phyloP scores from a whole-genome alignment of 2,888 invertebrate species.

The Acrocera orbiculus region DNA sequence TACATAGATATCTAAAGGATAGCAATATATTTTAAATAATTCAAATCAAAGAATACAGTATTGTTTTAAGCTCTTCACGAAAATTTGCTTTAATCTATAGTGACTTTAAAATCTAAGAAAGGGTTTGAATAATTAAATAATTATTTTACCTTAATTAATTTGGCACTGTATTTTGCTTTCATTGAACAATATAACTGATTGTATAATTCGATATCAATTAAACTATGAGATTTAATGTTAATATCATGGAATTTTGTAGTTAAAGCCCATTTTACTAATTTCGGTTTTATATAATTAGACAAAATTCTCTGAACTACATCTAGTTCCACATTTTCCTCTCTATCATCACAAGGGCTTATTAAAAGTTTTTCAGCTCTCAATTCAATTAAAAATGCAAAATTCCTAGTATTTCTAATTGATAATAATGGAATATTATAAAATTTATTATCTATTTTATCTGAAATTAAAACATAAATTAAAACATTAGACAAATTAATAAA shows the following conservation, averaged over 20 bases:
- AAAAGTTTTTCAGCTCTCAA: background rate
- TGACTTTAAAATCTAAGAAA: background rate
- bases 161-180: conserved; percentile 59
- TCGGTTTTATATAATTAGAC: no score
- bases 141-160: conserved; percentile 45
- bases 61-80: background rate
- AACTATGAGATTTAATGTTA: conserved; percentile 48
- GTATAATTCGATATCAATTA: conserved; percentile 52
- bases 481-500: no score
- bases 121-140: background rate
- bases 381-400: background rate
- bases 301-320: no score
- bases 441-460: no score
- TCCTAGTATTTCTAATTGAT: no score
- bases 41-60: background rate
- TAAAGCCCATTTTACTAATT: conserved; percentile 24
- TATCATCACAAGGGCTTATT: background rate
- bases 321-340: conserved; percentile 18
- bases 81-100: background rate
- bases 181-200: conserved; percentile 50
- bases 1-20: no score
- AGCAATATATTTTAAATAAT: background rate
- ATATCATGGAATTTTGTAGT: conserved; percentile 19
- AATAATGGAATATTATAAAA: no score
- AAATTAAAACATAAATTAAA: no score